Percentiles rank a stretch among this genome's conserved stretches.
Evolutionary conservation across 2,797 vertebrate species (phyloP).

Genomic region (Sebastolobus alascanus): DNA sequence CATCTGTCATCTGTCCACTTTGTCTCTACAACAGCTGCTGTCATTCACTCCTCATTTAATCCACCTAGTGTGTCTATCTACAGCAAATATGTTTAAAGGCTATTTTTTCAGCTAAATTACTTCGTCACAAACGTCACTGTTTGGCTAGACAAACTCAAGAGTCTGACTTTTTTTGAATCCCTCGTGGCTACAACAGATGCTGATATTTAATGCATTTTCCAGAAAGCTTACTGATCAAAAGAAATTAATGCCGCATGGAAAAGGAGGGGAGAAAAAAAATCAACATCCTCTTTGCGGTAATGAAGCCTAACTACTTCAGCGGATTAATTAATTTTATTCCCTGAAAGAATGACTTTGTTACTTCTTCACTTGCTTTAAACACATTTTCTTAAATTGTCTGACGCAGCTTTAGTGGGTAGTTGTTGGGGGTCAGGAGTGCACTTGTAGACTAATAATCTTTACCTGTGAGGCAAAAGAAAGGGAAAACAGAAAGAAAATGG

Average conservation of each 20-base stretch:
- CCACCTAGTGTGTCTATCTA: slow-evolving; percentile 15
- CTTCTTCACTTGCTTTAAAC: slow-evolving; percentile 24
- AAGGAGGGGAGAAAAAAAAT: slow-evolving; percentile 26
- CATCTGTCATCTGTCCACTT: slow-evolving; percentile 41
- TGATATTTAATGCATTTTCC: slow-evolving; percentile 51
- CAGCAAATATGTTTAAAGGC: slow-evolving; percentile 12
- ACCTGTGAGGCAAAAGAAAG: slow-evolving; percentile 31
- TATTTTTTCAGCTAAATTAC: slow-evolving; percentile 24
- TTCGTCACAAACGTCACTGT: slow-evolving; percentile 13
- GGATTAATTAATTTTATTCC: slow-evolving; percentile 58
- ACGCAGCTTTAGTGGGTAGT: slow-evolving; percentile 24
- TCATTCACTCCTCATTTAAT: slow-evolving; percentile 35
- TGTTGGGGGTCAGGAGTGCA: slow-evolving; percentile 20
- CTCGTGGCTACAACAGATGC: slow-evolving; percentile 32
- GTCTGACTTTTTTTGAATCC: slow-evolving; percentile 5
- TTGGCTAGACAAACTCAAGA: slow-evolving; percentile 9
- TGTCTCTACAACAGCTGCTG: slow-evolving; percentile 36
- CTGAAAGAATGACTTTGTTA: slow-evolving; percentile 44
- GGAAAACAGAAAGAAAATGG: not conserved
- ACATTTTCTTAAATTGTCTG: slow-evolving; percentile 27
- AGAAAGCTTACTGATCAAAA: slow-evolving; percentile 64
- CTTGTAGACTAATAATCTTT: slow-evolving; percentile 29
- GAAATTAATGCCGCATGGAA: slow-evolving; percentile 52
- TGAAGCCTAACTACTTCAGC: slow-evolving; percentile 46
- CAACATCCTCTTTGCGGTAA: slow-evolving; percentile 47